Percentiles rank a stretch among this genome's conserved stretches.
phyloP scores from a whole-genome alignment of 2,888 invertebrate genomes.

The Rhimphoctona megacephalus region DNA sequence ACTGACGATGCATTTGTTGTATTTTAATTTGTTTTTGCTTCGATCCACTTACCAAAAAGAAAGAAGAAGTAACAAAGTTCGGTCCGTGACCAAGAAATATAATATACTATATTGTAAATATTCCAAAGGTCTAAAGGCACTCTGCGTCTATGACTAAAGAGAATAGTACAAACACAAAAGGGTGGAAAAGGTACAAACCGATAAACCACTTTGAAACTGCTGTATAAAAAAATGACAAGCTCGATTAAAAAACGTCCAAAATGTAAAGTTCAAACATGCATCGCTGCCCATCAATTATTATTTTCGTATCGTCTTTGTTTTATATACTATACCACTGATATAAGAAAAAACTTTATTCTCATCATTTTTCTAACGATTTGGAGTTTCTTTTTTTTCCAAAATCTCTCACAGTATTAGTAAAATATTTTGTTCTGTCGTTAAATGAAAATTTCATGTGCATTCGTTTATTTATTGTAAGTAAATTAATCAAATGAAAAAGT shows the following conservation, averaged over 20 bases:
- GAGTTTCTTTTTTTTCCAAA: slow-evolving; percentile 12
- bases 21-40: slow-evolving; percentile 30
- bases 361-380: background rate
- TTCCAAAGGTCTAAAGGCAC: slow-evolving; percentile 56
- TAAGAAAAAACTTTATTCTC: background rate
- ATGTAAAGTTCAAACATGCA: slow-evolving; percentile 38
- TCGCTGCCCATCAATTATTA: slow-evolving; percentile 26
- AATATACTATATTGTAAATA: slow-evolving; percentile 65
- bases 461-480: slow-evolving; percentile 17
- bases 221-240: slow-evolving; percentile 52
- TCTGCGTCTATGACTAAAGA: slow-evolving; percentile 47
- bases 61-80: slow-evolving; percentile 23
- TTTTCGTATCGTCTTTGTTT: slow-evolving; percentile 23
- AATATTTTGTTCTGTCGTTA: slow-evolving; percentile 28
- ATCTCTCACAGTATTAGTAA: slow-evolving; percentile 51
- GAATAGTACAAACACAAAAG: slow-evolving; percentile 63
- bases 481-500: background rate
- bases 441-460: slow-evolving; percentile 22
- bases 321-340: background rate
- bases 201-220: slow-evolving; percentile 35
- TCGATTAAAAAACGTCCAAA: slow-evolving; percentile 60
- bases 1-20: slow-evolving; percentile 37
- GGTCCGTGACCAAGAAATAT: slow-evolving; percentile 55
- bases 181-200: slow-evolving; percentile 26
- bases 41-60: slow-evolving; percentile 22